Conservation (phyloP, 2,113 vertebrate species). For the Pangasianodon gigas region DNA sequence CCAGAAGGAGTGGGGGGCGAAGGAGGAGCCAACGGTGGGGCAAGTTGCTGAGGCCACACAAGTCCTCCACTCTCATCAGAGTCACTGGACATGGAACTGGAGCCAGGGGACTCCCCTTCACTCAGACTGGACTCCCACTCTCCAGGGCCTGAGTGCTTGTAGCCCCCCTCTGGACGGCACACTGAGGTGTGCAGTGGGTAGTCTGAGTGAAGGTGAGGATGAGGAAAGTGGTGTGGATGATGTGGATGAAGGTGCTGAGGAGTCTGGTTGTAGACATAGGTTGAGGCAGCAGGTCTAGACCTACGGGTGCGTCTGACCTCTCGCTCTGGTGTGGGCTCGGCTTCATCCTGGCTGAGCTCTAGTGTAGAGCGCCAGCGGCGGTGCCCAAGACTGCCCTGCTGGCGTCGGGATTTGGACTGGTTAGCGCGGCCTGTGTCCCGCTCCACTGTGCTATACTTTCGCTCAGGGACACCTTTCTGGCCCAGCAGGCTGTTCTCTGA, state of each 20-base stretch:
- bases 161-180: slow-evolving; percentile 58
- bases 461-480: slow-evolving; percentile 63
- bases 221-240: slow-evolving; percentile 55
- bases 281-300: slow-evolving; percentile 54
- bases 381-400: slow-evolving; percentile 63
- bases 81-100: slow-evolving; percentile 81
- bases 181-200: slow-evolving; percentile 60
- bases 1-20: slow-evolving; percentile 62
- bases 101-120: slow-evolving; percentile 78
- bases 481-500: slow-evolving; percentile 82
- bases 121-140: slow-evolving; percentile 78
- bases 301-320: slow-evolving; percentile 62
- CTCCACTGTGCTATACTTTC: slow-evolving; percentile 77
- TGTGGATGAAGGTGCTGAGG: slow-evolving; percentile 47
- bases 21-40: slow-evolving; percentile 68
- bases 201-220: slow-evolving; percentile 59
- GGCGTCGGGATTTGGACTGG: slow-evolving; percentile 65
- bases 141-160: slow-evolving; percentile 55
- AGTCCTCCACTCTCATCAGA: slow-evolving; percentile 83
- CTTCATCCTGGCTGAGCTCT: slow-evolving; percentile 79
- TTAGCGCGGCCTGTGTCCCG: slow-evolving; percentile 66
- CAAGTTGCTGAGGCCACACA: slow-evolving; percentile 86
- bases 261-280: slow-evolving; percentile 51
- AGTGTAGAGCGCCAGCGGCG: slow-evolving; percentile 82
- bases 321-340: slow-evolving; percentile 58